Conservation (phyloP, 1,140 invertebrate species). For the Belonocnema kinseyi region DNA sequence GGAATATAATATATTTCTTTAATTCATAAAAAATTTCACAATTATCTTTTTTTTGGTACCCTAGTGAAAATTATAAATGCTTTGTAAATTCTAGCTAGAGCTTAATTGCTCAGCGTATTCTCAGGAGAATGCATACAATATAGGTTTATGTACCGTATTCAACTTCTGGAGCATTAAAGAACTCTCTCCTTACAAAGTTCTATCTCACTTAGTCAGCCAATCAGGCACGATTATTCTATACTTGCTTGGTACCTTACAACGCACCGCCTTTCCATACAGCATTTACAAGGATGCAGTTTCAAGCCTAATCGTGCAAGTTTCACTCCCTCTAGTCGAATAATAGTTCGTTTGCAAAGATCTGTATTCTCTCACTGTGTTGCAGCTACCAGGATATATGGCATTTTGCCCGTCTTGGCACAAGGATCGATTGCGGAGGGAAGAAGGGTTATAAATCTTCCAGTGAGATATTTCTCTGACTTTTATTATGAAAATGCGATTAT, state of each 20-base stretch:
- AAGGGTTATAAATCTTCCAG: background rate
- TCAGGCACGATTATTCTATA: conserved; percentile 52
- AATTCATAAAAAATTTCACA: too few relatives aligned
- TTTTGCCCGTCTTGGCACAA: conserved; percentile 3
- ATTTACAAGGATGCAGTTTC: conserved; percentile 50
- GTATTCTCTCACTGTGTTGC: background rate
- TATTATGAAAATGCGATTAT: conserved; percentile 23
- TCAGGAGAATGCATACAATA: too few relatives aligned
- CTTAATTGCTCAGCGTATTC: too few relatives aligned
- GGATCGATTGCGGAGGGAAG: conserved; percentile 20
- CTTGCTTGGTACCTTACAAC: conserved; percentile 34
- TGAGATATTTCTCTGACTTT: conserved; percentile 3
- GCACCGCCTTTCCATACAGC: conserved; percentile 39
- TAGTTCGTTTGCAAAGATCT: conserved; percentile 56
- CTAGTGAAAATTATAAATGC: too few relatives aligned
- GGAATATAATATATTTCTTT: too few relatives aligned
- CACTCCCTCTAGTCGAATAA: conserved; percentile 45
- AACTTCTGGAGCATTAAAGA: too few relatives aligned
- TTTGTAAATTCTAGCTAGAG: too few relatives aligned
- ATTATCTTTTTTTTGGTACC: too few relatives aligned
- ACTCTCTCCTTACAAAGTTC: background rate
- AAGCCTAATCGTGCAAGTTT: conserved; percentile 49
- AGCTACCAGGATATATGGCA: conserved; percentile 2
- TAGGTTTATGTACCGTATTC: too few relatives aligned
- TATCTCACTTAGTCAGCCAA: conserved; percentile 47